These are phyloP conservation scores for Macrotus californicus DNA, from an alignment of 2,113 vertebrate species.

Conservation along the genomic window DNA sequence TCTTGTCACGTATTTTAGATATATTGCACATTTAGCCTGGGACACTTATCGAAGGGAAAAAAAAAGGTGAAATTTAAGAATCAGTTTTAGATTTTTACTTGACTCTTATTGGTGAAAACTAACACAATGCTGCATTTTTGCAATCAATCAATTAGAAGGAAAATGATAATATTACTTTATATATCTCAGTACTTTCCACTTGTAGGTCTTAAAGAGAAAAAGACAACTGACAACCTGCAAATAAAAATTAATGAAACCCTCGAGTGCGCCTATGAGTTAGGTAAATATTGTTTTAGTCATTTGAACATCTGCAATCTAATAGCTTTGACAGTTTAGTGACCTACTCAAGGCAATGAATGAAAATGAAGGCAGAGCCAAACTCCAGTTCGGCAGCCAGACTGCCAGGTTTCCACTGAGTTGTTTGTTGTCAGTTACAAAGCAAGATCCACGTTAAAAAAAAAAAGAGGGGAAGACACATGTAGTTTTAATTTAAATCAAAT, in stretches of 20 bases:
- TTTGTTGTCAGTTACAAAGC: conserved; percentile 34
- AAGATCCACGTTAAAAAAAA: background rate
- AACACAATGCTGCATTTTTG: background rate
- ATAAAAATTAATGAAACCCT: conserved; percentile 33
- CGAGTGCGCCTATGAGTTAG: background rate
- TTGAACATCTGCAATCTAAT: background rate
- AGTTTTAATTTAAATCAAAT: conserved; percentile 47
- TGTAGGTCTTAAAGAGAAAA: conserved; percentile 25
- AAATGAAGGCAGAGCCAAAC: background rate
- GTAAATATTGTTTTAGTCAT: conserved; percentile 49
- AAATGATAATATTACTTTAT: conserved; percentile 39
- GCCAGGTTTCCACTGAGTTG: conserved; percentile 10
- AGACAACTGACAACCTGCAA: background rate
- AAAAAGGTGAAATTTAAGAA: conserved; percentile 24
- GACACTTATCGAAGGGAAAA: background rate
- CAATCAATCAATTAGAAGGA: conserved; percentile 46
- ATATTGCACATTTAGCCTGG: background rate
- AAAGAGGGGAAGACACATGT: background rate
- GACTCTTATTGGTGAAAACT: conserved; percentile 18
- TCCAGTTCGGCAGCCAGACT: background rate
- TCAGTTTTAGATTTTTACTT: conserved; percentile 36
- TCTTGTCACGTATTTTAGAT: conserved; percentile 31
- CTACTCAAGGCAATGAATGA: background rate
- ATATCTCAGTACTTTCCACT: conserved; percentile 16
- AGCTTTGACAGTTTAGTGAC: conserved; percentile 14